Base-by-base conservation (phyloP, 2,888 invertebrate species). In the Steinernema carpocapsae region DNA sequence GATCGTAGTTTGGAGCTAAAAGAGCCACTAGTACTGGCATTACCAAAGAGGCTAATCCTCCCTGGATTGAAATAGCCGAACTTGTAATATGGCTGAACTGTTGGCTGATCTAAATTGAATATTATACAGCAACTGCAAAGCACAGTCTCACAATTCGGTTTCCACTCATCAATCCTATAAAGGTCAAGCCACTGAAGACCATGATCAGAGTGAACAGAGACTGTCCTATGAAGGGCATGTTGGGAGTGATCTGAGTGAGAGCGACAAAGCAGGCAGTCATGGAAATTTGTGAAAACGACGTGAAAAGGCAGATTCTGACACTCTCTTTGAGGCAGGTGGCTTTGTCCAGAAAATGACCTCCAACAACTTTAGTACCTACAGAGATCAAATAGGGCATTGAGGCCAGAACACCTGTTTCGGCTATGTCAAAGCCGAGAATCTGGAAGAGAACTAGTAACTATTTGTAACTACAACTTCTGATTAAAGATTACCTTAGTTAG, bases 131-230 rank as follows among this genome's bases (percentile, higher is more conserved):
- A 42, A 24, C 43, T 4, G 19, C 19, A 4, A 1, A 26, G 48
- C 19, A 48, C 19, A 29, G 22, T 7, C 76, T 6, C 45, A 83
- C 81, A 79, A 83, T 70, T 71, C 81, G 82, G 17, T 80, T 79
- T 52, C 80, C 79, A 70, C 80, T 80, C 24, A 82, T 79, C 1
- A 80, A 77, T 22, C 83, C 84, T 1, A 84, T 79, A 70, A 82
- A 80, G 29, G 83, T 82, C 45, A 84, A 59, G n/a, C 83, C 82
- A 7, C 77, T 76, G 24, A 82, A 76, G 24, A 80, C 80, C 56
- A 83, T 82, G 10, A 82, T 79, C 12, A 74, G 73, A 0, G 84
- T 83, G 72, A 83, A 83, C 72, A 79, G 80, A 3, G 80, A 76
- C 76, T 84, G 84, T 3, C 82, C 83, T 26, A 74, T 19, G 12